Evolutionary conservation across 1,140 invertebrate species (phyloP), one percentile per base, ranked within the genome.

Genomic region (Drosophila mauritiana): DNA sequence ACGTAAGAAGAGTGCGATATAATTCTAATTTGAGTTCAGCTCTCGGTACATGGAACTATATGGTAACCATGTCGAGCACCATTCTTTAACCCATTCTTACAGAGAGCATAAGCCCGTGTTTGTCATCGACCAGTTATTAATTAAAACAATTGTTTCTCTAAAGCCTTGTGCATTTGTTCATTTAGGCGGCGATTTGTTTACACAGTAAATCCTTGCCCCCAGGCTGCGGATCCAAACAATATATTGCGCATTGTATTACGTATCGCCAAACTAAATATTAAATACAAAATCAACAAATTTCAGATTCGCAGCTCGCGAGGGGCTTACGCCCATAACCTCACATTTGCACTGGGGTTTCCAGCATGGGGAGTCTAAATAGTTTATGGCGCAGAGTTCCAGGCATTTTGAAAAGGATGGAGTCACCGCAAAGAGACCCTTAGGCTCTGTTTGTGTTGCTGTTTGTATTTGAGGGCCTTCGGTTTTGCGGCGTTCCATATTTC

Each of bases 251-350:
- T 46, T 43, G 59, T 53, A 67, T 68, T 67, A 69, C 55, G 25
- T 48, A 25, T 42, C 62, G 51, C 63, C 17, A 57, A 67, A 57
- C 67, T 52, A 70, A 72, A 72, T 72, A 72, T 72, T 72, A 70
- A 70, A 72, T 72, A 70, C 68, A 70, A 12, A 72, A 57, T 72
- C 68, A 72, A 72, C 64, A 72, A 69, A 49, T 72, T 49, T 42
- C 36, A 51, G 68, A 70, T 70, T 70, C 27, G 36, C 49, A 56
- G 40, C 49, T 48, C 52, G 64, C 51, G 51, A 22, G 39, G 17
- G 48, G 39, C 59, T 25, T 15, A 13, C 48, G 20, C 45, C n/a
- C 43, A 56, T 39, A 63, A 45, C 67, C 64, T 56, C 67, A 20
- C 49, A 36, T 69, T 70, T 69, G 40, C 37, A 3, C 48, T 17